phyloP scores from a whole-genome alignment of 2,888 invertebrate species.

The Craniophora ligustri region DNA sequence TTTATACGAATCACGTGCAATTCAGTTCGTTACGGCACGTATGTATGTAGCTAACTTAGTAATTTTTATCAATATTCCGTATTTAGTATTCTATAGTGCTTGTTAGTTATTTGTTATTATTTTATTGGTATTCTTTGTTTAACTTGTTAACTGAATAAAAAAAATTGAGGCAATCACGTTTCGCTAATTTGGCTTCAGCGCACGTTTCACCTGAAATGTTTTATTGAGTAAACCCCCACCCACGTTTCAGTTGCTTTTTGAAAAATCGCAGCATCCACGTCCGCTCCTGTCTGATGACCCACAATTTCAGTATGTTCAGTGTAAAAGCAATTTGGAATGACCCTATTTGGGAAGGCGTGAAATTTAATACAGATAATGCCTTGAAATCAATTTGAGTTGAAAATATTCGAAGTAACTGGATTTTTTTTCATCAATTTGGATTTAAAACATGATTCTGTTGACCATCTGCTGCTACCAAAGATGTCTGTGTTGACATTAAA shows the following conservation, averaged over 20 bases:
- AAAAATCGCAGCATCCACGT: conserved; percentile 45
- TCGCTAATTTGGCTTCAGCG: conserved; percentile 46
- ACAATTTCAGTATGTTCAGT: conserved; percentile 36
- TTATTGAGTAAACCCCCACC: conserved; percentile 52
- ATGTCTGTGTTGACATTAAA: conserved; percentile 5
- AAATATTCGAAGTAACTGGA: not conserved
- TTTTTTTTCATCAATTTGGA: not conserved
- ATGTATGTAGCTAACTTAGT: conserved; percentile 11
- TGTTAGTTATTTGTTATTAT: conserved; percentile 20
- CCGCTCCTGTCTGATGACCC: conserved; percentile 31
- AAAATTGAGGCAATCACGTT: conserved; percentile 47
- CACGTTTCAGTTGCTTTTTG: conserved; percentile 37
- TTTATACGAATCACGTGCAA: conserved; percentile 7
- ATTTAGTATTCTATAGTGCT: conserved; percentile 33
- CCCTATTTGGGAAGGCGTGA: conserved; percentile 31
- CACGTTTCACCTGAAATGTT: conserved; percentile 59
- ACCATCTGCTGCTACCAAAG: conserved; percentile 5
- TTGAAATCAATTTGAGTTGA: conserved; percentile 21
- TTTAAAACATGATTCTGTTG: not conserved
- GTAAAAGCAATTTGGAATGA: conserved; percentile 40
- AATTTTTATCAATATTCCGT: conserved; percentile 13
- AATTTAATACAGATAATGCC: conserved; percentile 30
- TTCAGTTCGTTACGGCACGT: conserved; percentile 10
- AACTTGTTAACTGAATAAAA: conserved; percentile 31
- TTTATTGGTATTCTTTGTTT: conserved; percentile 37